Evolutionary conservation across 2,113 vertebrate species (phyloP).

Genomic region (Pterocles orientalis): DNA sequence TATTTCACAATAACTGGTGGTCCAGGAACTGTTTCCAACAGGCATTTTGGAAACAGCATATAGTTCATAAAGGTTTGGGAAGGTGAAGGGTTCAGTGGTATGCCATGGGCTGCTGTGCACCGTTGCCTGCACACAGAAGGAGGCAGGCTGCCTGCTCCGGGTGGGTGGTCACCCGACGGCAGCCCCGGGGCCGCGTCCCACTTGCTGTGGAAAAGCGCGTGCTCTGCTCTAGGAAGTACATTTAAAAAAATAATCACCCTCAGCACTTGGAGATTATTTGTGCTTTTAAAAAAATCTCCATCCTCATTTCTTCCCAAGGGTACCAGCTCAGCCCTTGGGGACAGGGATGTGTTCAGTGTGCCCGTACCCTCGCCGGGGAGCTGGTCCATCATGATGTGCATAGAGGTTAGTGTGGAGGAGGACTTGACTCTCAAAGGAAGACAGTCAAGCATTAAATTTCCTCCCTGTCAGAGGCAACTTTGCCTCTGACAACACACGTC

Average conservation of each 20-base stretch:
- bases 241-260: neutral
- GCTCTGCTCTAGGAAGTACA: neutral
- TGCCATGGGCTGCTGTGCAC: neutral
- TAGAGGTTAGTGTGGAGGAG: neutral
- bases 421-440: neutral
- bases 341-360: neutral
- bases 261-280: neutral
- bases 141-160: neutral
- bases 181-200: rapidly evolving
- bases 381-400: neutral
- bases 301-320: neutral
- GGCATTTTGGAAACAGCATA: neutral
- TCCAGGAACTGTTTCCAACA: neutral
- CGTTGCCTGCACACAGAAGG: rapidly evolving
- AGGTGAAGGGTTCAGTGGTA: neutral
- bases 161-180: neutral
- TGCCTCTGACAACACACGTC: rapidly evolving
- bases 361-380: neutral
- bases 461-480: neutral
- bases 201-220: rapidly evolving
- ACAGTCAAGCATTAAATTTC: neutral
- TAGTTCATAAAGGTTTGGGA: neutral
- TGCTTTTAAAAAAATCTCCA: neutral
- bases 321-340: neutral
- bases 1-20: no score